Evolutionary conservation across 2,888 invertebrate species (phyloP).

Genomic region (Drosophila helvetica): DNA sequence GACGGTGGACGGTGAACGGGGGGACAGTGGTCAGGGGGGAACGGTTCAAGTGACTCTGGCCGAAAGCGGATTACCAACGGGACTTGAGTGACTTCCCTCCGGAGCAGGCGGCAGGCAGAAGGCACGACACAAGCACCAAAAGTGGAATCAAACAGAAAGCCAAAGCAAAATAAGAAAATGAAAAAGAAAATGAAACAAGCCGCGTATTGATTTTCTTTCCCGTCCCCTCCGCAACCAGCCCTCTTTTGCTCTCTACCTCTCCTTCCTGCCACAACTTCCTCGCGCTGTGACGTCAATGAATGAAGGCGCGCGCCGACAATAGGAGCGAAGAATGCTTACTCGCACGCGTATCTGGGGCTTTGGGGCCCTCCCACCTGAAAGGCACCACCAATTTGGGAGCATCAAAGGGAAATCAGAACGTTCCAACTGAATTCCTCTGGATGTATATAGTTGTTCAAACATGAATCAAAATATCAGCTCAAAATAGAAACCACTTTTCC

Average conservation of each 20-base stretch:
- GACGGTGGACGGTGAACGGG: too few relatives aligned
- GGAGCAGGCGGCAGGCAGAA: slow-evolving; percentile 19
- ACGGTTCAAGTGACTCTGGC: slow-evolving; percentile 63
- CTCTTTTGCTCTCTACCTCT: neutral
- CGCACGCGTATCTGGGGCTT: neutral
- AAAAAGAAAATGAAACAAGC: slow-evolving; percentile 53
- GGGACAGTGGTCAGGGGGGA: neutral
- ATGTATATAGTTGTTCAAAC: too few relatives aligned
- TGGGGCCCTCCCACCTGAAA: slow-evolving; percentile 17
- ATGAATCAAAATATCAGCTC: too few relatives aligned
- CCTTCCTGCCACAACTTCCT: slow-evolving; percentile 52
- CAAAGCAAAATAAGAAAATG: slow-evolving; percentile 30
- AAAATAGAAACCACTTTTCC: too few relatives aligned
- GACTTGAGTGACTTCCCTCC: slow-evolving; percentile 65
- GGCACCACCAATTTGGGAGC: too few relatives aligned
- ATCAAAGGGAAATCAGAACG: too few relatives aligned
- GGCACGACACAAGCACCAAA: slow-evolving; percentile 12
- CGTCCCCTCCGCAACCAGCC: slow-evolving; percentile 11
- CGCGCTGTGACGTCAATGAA: slow-evolving; percentile 66
- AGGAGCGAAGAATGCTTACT: neutral
- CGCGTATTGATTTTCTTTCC: slow-evolving; percentile 62
- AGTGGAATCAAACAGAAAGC: slow-evolving; percentile 21
- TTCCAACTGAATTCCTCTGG: too few relatives aligned
- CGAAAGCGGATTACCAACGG: slow-evolving; percentile 69
- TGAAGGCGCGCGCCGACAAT: slow-evolving; percentile 22